A percentile compares a stretch with the other conserved stretches of the same genome.
phyloP scores from a whole-genome alignment of 2,113 vertebrate species.

The Poecile atricapillus region DNA sequence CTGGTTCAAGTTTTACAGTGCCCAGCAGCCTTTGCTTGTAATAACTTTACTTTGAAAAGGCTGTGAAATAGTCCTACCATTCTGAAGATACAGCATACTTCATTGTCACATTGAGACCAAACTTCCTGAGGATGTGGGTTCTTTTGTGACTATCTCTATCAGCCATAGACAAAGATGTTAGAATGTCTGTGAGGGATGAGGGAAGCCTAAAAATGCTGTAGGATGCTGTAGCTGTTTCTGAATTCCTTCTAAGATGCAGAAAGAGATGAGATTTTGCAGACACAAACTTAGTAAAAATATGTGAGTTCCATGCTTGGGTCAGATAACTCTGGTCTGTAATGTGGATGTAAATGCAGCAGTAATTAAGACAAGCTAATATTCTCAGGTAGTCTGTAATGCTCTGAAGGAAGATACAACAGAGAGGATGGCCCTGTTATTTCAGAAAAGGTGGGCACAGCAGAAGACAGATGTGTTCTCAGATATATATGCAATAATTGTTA shows the following conservation, averaged over 20 bases:
- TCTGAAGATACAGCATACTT: background rate
- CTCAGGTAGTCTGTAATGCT: background rate
- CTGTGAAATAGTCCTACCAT: background rate
- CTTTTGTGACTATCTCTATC: background rate
- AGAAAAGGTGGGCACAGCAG: background rate
- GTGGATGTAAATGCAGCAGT: background rate
- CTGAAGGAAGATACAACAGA: background rate
- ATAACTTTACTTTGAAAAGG: background rate
- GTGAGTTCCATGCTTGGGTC: rapidly evolving
- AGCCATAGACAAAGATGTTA: background rate
- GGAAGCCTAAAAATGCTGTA: background rate
- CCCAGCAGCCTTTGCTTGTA: background rate
- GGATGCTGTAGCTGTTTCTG: background rate
- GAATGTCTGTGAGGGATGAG: background rate
- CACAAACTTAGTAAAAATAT: background rate
- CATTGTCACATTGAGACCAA: background rate
- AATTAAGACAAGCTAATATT: background rate
- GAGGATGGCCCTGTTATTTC: background rate
- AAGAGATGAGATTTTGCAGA: background rate
- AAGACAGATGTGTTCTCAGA: background rate
- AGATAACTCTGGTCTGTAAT: background rate
- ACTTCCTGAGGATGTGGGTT: background rate
- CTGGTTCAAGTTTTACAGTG: background rate
- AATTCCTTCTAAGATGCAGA: background rate
- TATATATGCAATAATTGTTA: background rate